These are phyloP conservation scores for Orbicella faveolata DNA, from an alignment of 64 coral and sea anemone species.

Conservation along the genomic window DNA sequence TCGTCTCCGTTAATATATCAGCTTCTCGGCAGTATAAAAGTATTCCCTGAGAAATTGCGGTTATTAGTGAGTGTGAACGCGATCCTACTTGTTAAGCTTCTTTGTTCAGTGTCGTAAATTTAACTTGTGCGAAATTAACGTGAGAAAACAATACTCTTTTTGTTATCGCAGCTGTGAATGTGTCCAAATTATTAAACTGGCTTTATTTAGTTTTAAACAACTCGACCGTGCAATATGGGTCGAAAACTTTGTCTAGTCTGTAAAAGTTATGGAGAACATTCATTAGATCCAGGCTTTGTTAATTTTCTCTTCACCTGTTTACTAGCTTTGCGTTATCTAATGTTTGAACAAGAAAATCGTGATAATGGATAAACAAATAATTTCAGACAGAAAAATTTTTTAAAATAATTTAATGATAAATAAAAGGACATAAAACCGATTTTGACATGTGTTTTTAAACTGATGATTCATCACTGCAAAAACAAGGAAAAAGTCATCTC, in stretches of 20 bases:
- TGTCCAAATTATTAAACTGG: not conserved
- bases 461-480: constrained; percentile 27
- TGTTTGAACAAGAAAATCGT: no score
- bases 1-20: not conserved
- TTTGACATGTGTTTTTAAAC: not conserved
- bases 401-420: no score
- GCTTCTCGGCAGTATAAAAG: not conserved
- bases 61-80: not conserved
- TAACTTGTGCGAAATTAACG: not conserved
- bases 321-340: no score
- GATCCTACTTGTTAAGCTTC: not conserved
- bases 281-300: no score
- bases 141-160: not conserved
- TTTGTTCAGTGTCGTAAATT: no score
- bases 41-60: not conserved
- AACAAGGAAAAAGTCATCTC: not conserved
- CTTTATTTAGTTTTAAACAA: not conserved
- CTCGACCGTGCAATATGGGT: no score
- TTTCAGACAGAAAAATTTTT: no score
- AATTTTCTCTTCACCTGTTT: no score
- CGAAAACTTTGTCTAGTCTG: no score
- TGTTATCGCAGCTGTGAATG: not conserved
- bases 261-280: no score
- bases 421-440: not conserved
- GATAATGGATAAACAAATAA: no score